A percentile compares a stretch with the other conserved stretches of the same genome.
Conservation (phyloP, 2,888 invertebrate genomes). For the Tubiluchus corallicola region DNA sequence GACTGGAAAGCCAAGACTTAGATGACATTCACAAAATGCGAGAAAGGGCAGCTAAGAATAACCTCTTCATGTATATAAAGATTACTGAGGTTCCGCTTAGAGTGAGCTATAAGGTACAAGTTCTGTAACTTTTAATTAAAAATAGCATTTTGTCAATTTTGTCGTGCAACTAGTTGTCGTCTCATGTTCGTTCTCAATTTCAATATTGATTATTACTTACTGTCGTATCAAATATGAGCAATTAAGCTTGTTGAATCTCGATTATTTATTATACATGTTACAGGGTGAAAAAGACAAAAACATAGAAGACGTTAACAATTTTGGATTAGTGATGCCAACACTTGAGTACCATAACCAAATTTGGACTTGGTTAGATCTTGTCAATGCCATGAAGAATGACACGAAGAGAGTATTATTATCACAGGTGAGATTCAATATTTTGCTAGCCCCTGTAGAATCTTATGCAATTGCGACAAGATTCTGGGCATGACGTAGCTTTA, state of each 20-base stretch:
- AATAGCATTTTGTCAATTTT: too few relatives aligned
- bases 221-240: not conserved
- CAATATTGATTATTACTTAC: conserved; percentile 8
- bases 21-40: conserved; percentile 97
- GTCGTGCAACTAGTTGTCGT: too few relatives aligned
- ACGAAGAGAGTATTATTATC: conserved; percentile 67
- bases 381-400: conserved; percentile 84
- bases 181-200: not conserved
- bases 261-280: conserved; percentile 6
- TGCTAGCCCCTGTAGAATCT: too few relatives aligned
- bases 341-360: conserved; percentile 96
- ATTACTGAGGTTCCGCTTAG: conserved; percentile 85
- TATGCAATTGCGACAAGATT: too few relatives aligned
- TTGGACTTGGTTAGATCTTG: conserved; percentile 97
- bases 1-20: conserved; percentile 36
- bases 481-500: too few relatives aligned
- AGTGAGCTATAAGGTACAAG: conserved; percentile 35
- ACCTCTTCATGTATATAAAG: conserved; percentile 94
- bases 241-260: not conserved
- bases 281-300: conserved; percentile 93
- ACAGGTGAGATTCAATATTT: too few relatives aligned
- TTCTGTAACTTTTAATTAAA: too few relatives aligned
- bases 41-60: conserved; percentile 94
- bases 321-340: conserved; percentile 80
- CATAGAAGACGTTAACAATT: conserved; percentile 80